Percentiles rank a stretch among this genome's conserved stretches.
Conservation (phyloP, 2,797 vertebrate genomes). For the Argya squamiceps region DNA sequence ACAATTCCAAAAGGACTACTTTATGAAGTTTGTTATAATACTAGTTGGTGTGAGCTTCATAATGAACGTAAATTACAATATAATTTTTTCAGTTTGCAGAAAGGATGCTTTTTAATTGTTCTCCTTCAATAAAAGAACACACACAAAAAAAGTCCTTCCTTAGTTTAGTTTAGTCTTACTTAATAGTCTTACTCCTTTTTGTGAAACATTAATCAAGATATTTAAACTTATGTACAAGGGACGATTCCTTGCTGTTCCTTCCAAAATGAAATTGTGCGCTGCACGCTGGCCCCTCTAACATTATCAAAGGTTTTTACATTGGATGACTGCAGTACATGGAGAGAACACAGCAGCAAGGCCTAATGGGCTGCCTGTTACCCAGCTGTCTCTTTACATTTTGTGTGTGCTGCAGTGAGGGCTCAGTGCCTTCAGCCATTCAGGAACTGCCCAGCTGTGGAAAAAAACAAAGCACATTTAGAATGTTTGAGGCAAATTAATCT, state of each 20-base stretch:
- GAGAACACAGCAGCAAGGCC: neutral
- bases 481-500: neutral
- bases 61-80: neutral
- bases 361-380: neutral
- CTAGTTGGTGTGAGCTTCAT: neutral
- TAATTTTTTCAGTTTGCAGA: neutral
- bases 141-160: neutral
- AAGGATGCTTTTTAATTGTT: neutral
- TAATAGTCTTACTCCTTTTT: neutral
- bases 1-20: slow-evolving; percentile 26
- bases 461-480: neutral
- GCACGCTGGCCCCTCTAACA: neutral
- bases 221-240: neutral
- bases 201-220: neutral
- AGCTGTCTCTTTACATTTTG: neutral
- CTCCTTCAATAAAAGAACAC: neutral
- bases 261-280: neutral
- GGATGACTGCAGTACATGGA: neutral
- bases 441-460: neutral
- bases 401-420: neutral
- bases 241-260: neutral
- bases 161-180: neutral
- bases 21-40: slow-evolving; percentile 21
- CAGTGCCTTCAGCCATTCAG: neutral
- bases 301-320: neutral